Evolutionary conservation across 2,113 vertebrate species (phyloP).

Genomic region (Nothoprocta perdicaria): DNA sequence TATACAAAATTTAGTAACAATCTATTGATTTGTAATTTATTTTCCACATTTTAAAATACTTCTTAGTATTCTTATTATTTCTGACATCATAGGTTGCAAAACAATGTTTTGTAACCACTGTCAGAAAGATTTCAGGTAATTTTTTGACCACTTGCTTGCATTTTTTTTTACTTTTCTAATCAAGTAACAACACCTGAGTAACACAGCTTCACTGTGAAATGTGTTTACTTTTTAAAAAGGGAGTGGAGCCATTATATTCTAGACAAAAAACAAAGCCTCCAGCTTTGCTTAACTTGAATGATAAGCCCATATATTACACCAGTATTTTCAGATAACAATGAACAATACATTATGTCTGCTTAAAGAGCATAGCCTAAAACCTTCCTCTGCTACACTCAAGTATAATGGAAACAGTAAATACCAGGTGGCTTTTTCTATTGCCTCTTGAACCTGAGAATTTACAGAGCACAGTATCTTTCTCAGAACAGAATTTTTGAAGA

Average conservation of each 20-base stretch:
- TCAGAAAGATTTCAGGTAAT: not conserved
- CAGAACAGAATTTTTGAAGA: not conserved
- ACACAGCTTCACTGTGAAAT: not conserved
- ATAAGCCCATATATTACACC: not conserved
- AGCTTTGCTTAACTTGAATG: constrained; percentile 37
- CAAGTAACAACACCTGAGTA: not conserved
- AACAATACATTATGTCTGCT: constrained; percentile 18
- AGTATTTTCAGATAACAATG: constrained; percentile 27
- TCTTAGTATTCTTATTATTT: not conserved
- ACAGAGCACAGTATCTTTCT: not conserved
- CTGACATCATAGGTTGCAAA: not conserved
- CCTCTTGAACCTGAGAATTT: not conserved
- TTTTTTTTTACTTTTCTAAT: constrained; percentile 3
- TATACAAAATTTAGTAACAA: not conserved
- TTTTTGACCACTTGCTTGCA: not conserved
- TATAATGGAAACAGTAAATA: not conserved
- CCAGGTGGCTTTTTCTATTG: not conserved
- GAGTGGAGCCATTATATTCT: not conserved
- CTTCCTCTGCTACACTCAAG: not conserved
- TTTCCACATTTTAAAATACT: not conserved
- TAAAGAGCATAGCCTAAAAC: constrained; percentile 21
- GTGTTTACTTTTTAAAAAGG: constrained; percentile 21
- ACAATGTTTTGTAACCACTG: not conserved
- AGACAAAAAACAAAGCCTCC: constrained; percentile 1
- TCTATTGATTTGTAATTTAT: not conserved